Base-by-base conservation (phyloP, 2,888 invertebrate genomes). In the Pandemis heparana region DNA sequence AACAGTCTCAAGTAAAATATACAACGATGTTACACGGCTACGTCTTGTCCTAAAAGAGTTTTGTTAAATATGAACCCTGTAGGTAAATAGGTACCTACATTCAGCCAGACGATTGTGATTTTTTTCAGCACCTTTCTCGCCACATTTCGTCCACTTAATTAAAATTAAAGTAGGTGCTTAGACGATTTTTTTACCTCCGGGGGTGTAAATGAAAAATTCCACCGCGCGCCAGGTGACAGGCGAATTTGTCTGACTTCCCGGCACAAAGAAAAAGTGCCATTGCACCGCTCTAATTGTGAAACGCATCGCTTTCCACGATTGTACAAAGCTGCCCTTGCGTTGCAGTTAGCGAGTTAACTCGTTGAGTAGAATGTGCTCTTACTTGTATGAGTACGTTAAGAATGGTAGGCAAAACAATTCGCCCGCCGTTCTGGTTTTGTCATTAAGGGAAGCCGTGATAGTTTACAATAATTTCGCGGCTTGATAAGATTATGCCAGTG, bases 131-230 rank as follows among this genome's bases (percentile, higher is more conserved):
- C 8, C 7, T n/a, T 56, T n/a, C 9, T 12, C 39, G 39, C 18
- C 39, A 48, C 46, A 64, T 73, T 73, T 56, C 46, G 53, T 74
- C 16, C 23, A 32, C 23, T 32, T 65, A 70, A 74, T 74, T 74
- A 70, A 53, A 65, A 56, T 56, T 41, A 67, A 59, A 71, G 65
- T 66, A 60, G 51, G 59, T 41, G 53, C 46, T 43, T 14, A 39
- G 73, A 69, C 63, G 68, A 63, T 69, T 73, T 73, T 70, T 74
- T 74, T 70, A 32, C 16, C 59, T 1, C 68, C 14, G 23, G 60
- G 74, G 69, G 60, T 64, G 64, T 64, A 65, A 69, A 74, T 74
- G 69, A 74, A 59, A 74, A 74, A 74, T 74, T 70, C 69, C 69
- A 7, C 18, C 59, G 51, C 56, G 66, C 39, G 43, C 70, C 74